Evolutionary conservation across 2,113 vertebrate species (phyloP).

Genomic region (Hyaena hyaena): DNA sequence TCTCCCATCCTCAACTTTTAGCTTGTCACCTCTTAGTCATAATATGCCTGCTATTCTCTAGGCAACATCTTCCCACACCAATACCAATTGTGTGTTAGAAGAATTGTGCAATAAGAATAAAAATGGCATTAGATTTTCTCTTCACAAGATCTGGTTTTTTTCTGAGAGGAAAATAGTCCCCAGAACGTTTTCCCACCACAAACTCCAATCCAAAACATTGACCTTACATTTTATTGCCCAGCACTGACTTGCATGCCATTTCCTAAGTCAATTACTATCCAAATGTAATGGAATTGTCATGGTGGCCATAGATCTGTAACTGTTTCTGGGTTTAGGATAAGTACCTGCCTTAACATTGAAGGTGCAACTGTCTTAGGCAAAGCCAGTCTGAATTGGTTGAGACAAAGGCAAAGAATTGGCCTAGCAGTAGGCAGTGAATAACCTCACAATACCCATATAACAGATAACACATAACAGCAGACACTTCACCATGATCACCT

Average conservation of each 20-base stretch:
- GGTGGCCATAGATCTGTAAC: neutral
- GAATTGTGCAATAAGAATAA: neutral
- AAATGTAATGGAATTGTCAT: neutral
- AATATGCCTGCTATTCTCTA: neutral
- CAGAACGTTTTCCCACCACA: neutral
- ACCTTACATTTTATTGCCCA: neutral
- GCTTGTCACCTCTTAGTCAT: neutral
- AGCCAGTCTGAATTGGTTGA: neutral
- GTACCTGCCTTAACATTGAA: neutral
- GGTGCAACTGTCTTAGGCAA: neutral
- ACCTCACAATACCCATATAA: neutral
- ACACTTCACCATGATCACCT: neutral
- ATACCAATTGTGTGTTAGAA: neutral
- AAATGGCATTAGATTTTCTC: neutral
- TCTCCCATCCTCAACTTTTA: neutral
- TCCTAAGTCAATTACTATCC: neutral
- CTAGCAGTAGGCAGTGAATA: neutral
- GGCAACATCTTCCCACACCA: neutral
- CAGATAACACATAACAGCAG: neutral
- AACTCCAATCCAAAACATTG: neutral
- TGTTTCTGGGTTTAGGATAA: neutral
- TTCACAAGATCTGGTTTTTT: neutral
- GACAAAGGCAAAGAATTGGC: neutral
- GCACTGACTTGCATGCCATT: neutral
- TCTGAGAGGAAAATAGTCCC: neutral